Percentiles rank a stretch among this genome's conserved stretches.
Conservation (phyloP, 2,797 vertebrate species). For the Argyrosomus regius region DNA sequence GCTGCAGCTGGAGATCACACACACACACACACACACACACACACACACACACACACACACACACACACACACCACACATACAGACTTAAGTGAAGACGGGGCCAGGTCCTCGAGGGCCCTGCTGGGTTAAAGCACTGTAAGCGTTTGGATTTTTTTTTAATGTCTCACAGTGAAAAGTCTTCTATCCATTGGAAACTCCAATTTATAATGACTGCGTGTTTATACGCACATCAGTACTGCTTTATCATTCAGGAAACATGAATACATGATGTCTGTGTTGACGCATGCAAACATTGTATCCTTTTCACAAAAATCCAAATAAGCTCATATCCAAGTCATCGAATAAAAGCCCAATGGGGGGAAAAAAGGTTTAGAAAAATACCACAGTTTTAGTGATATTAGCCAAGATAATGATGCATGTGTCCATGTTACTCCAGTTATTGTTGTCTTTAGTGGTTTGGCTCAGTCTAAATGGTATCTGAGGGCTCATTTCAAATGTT, state of each 20-base stretch:
- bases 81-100: not conserved
- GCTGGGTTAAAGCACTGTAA: slow-evolving; percentile 21
- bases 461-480: slow-evolving; percentile 51
- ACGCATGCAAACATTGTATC: slow-evolving; percentile 55
- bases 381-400: slow-evolving; percentile 62
- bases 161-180: slow-evolving; percentile 30
- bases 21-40: not conserved
- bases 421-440: slow-evolving; percentile 49
- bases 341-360: slow-evolving; percentile 35
- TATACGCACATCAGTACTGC: slow-evolving; percentile 34
- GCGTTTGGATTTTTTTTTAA: slow-evolving; percentile 17
- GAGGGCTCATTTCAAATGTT: slow-evolving; percentile 61
- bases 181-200: slow-evolving; percentile 13
- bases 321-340: slow-evolving; percentile 32
- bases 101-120: slow-evolving; percentile 7
- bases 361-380: slow-evolving; percentile 37
- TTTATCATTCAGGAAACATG: slow-evolving; percentile 58
- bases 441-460: slow-evolving; percentile 63
- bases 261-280: slow-evolving; percentile 43
- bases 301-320: slow-evolving; percentile 58
- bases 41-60: slow-evolving; percentile 2
- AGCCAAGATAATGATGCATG: slow-evolving; percentile 64
- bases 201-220: slow-evolving; percentile 47
- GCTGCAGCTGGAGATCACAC: slow-evolving; percentile 58
- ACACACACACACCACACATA: not conserved